These are phyloP conservation scores for Lamellibrachia luymesi DNA, from an alignment of 1,140 invertebrate genomes.

Conservation along the genomic window DNA sequence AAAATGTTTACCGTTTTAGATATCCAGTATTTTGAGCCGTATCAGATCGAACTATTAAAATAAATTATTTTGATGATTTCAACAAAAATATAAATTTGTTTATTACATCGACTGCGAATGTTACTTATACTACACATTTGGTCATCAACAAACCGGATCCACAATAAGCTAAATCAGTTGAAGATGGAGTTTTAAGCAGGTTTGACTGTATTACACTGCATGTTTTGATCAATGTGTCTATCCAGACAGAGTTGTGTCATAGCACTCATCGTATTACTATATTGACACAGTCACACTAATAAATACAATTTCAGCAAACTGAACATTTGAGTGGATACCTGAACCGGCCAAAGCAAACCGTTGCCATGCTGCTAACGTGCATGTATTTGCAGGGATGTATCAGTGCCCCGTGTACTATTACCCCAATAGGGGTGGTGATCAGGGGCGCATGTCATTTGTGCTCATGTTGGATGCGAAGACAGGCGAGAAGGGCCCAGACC, in stretches of 20 bases:
- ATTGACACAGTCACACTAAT: not conserved
- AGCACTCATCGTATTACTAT: not conserved
- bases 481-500: not conserved
- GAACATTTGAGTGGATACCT: not conserved
- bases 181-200: no score
- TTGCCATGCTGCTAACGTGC: not conserved
- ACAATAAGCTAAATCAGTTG: no score
- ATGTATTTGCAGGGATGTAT: constrained; percentile 19
- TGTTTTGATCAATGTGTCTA: not conserved
- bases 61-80: no score
- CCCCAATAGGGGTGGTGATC: constrained; percentile 16
- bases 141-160: no score
- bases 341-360: not conserved
- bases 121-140: no score
- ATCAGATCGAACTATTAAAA: no score
- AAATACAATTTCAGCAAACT: not conserved
- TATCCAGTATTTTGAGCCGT: no score
- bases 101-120: no score
- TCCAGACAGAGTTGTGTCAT: not conserved
- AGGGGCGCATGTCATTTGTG: constrained; percentile 7
- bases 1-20: no score
- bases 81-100: no score
- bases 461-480: constrained; percentile 11
- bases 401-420: constrained; percentile 25
- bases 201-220: not conserved